Evolutionary conservation across 1,140 invertebrate genomes (phyloP).

Genomic region (Bombus vancouverensis): DNA sequence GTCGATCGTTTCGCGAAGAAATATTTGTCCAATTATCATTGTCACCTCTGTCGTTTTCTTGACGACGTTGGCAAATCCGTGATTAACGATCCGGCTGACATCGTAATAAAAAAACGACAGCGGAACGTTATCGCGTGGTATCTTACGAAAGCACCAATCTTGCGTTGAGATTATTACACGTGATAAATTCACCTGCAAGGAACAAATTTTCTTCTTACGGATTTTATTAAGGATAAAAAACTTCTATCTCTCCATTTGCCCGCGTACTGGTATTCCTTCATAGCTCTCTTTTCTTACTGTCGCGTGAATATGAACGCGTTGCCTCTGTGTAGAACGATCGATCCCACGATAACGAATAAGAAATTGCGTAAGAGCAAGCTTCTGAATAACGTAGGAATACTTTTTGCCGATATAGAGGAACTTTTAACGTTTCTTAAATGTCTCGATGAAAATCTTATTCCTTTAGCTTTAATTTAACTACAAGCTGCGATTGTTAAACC

Average conservation of each 20-base stretch:
- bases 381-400: not conserved
- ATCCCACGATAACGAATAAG: not conserved
- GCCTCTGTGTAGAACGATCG: not conserved
- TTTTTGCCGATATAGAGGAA: not conserved
- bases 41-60: not conserved
- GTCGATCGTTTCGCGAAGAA: not conserved
- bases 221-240: conserved; percentile 1
- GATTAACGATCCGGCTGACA: conserved; percentile 16
- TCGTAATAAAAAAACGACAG: not conserved
- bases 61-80: not conserved
- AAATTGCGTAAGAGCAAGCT: not conserved
- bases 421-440: not conserved
- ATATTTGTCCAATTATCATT: conserved; percentile 30
- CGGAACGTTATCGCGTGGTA: not conserved
- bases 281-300: not conserved
- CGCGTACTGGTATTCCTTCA: not conserved
- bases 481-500: too few relatives aligned
- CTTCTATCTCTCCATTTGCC: not conserved
- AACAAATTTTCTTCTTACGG: not conserved
- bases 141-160: not conserved
- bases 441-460: not conserved
- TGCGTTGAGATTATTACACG: conserved; percentile 14
- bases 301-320: not conserved
- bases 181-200: conserved; percentile 5
- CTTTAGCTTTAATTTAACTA: too few relatives aligned